A percentile compares a stretch with the other conserved stretches of the same genome.
Conservation (phyloP, 2,888 invertebrate genomes). For the Kuschelorhynchus macadamiae region DNA sequence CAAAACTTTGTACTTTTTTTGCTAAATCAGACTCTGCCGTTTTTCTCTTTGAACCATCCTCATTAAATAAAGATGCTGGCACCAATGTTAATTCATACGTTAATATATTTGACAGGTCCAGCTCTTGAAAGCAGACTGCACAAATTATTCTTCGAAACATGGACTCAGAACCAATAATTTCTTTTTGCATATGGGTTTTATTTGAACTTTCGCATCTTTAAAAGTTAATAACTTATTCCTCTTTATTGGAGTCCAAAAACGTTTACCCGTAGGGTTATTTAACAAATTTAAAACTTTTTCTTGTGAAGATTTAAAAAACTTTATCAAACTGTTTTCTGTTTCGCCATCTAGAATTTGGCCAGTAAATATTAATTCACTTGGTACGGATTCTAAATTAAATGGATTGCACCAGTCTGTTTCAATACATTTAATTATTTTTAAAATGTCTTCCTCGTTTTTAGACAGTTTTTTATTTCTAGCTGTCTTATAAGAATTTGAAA, state of each 20-base stretch:
- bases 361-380: constrained; percentile 3
- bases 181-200: no score
- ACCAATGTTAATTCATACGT: constrained; percentile 42
- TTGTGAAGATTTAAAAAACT: background rate
- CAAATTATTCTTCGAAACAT: background rate
- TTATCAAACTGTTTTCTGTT: background rate
- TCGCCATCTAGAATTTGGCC: background rate
- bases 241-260: background rate
- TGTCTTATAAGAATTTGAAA: constrained; percentile 1
- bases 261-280: constrained; percentile 1
- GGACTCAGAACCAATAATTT: no score
- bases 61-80: constrained; percentile 35
- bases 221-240: no score
- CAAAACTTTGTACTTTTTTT: constrained; percentile 33
- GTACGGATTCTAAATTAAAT: background rate
- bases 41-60: constrained; percentile 49
- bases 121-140: constrained; percentile 4
- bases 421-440: no score
- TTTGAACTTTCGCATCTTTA: no score
- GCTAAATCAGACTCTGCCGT: constrained; percentile 41
- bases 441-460: background rate
- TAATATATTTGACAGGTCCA: constrained; percentile 24
- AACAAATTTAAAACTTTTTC: constrained; percentile 2
- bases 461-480: background rate
- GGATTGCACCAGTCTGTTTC: background rate